phyloP scores from a whole-genome alignment of 2,113 vertebrate species.

The Maccullochella peelii region DNA sequence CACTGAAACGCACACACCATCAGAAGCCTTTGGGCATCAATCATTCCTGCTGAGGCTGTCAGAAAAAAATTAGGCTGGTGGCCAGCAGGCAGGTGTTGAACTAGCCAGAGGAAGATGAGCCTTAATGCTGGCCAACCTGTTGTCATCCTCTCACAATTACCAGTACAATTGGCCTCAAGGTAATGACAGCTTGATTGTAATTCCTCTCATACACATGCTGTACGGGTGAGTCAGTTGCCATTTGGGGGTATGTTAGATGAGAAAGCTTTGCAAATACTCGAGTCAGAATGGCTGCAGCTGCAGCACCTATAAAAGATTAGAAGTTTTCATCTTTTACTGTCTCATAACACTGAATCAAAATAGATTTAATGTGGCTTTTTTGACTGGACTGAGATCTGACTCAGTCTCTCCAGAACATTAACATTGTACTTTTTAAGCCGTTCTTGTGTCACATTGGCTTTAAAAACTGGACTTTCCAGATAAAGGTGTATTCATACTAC shows the following conservation, averaged over 20 bases:
- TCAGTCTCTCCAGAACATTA: background rate
- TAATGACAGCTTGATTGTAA: constrained; percentile 70
- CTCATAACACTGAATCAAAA: background rate
- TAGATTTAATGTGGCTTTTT: background rate
- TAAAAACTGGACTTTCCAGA: background rate
- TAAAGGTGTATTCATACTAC: background rate
- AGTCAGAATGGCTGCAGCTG: background rate
- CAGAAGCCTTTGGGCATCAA: constrained; percentile 75
- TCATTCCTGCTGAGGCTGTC: constrained; percentile 75
- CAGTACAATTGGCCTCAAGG: constrained; percentile 56
- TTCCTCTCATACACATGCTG: constrained; percentile 65
- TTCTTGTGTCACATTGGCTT: background rate
- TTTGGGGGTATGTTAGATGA: background rate
- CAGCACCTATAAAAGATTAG: background rate
- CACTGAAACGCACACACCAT: constrained; percentile 33
- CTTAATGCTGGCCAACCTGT: constrained; percentile 72
- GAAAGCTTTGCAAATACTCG: constrained; percentile 3
- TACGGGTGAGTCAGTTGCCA: constrained; percentile 37
- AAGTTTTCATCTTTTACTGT: background rate
- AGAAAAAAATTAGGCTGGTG: constrained; percentile 59
- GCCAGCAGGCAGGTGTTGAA: constrained; percentile 75
- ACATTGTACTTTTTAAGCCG: background rate
- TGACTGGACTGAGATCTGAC: background rate
- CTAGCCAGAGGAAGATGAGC: constrained; percentile 70
- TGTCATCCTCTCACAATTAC: constrained; percentile 73